A percentile compares a stretch with the other conserved stretches of the same genome.
phyloP scores from a whole-genome alignment of 2,113 vertebrate species.

The Thermophis baileyi region DNA sequence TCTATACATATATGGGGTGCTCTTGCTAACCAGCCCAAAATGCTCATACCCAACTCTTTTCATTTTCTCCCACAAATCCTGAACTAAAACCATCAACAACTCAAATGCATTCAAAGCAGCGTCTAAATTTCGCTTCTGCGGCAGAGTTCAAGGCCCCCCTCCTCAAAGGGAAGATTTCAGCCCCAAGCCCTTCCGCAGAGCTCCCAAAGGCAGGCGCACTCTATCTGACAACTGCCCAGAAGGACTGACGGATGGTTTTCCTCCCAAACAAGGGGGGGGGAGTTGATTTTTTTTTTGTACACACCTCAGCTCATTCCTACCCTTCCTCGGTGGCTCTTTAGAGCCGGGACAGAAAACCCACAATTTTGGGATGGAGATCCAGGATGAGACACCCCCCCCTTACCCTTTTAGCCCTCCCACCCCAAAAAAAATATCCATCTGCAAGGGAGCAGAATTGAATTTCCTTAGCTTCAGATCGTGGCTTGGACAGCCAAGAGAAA shows the following conservation, averaged over 20 bases:
- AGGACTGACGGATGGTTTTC: background rate
- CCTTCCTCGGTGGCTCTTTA: rapidly evolving
- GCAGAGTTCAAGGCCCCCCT: background rate
- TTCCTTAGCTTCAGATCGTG: rapidly evolving
- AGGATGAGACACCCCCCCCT: background rate
- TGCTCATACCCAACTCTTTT: background rate
- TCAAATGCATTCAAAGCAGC: background rate
- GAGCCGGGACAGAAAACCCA: background rate
- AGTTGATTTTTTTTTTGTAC: too few species aligned
- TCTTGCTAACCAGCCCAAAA: background rate
- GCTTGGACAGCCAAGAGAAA: background rate
- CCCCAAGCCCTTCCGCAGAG: background rate
- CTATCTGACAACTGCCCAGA: background rate
- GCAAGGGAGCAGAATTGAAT: background rate
- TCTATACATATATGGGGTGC: too few species aligned
- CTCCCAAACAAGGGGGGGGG: background rate
- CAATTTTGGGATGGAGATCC: background rate
- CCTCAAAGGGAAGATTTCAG: background rate
- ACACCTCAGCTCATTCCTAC: background rate
- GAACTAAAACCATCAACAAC: background rate
- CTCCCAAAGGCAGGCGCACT: background rate
- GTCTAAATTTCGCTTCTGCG: background rate
- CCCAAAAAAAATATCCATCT: background rate
- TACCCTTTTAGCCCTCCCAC: too few species aligned
- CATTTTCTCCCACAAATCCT: background rate